Evolutionary conservation across 2,797 vertebrate genomes (phyloP).

Genomic region (Danio tinwini): DNA sequence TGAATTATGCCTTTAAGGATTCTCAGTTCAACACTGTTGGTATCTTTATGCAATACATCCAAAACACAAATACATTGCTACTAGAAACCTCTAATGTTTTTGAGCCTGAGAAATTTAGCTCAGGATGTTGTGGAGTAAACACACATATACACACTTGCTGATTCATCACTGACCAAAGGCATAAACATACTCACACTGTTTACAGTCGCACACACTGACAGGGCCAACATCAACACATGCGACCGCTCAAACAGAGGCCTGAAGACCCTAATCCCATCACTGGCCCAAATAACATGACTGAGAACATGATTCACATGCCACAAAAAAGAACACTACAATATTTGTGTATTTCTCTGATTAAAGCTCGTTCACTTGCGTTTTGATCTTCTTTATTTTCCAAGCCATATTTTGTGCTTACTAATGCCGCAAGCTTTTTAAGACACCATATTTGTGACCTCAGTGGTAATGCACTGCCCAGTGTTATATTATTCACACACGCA

Average conservation of each 20-base stretch:
- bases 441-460: slow-evolving; percentile 34
- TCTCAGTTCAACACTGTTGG: no score
- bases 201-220: slow-evolving; percentile 37
- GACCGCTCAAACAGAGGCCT: slow-evolving; percentile 28
- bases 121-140: slow-evolving; percentile 48
- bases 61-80: no score
- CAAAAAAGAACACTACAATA: neutral
- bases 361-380: slow-evolving; percentile 27
- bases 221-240: slow-evolving; percentile 31
- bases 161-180: slow-evolving; percentile 32
- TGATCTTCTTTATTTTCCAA: slow-evolving; percentile 8
- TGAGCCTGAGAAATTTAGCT: neutral
- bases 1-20: no score
- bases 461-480: slow-evolving; percentile 1
- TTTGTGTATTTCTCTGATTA: slow-evolving; percentile 52
- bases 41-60: no score
- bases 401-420: slow-evolving; percentile 38
- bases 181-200: slow-evolving; percentile 47
- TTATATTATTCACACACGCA: slow-evolving; percentile 44
- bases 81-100: neutral
- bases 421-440: slow-evolving; percentile 9
- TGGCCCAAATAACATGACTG: slow-evolving; percentile 15
- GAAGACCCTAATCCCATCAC: slow-evolving; percentile 28
- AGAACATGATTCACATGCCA: slow-evolving; percentile 10
- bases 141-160: neutral